Evolutionary conservation across 2,113 vertebrate species (phyloP), one percentile per base, ranked within the genome.

Genomic region (Cyprinodon tularosa): DNA sequence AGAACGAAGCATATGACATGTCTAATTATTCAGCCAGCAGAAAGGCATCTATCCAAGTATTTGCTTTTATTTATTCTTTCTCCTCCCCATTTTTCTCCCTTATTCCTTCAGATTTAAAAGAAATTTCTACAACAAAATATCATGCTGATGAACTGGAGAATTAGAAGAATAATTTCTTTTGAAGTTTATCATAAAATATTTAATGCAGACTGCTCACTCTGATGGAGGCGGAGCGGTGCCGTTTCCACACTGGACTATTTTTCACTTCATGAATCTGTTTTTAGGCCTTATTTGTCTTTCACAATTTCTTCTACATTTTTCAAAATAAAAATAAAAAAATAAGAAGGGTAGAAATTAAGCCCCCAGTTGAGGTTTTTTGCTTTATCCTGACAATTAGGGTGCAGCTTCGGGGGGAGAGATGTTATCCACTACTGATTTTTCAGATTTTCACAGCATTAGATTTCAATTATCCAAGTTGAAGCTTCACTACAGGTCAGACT

Each of bases 1-100:
- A 77, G 61, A 61, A 44, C 3, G 63, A 64, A 73, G 67, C 47
- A 40, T 71, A 60, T 63, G 74, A 64, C 68, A 63, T 12, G 45
- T 75, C 63, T 20, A 12, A 0, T n/a, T 61, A 42, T 71, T 85
- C 36, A 50, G 71, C 50, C 66, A 11, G 0, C 42, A 39, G 57
- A n/a, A 66, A 53, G 72, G 71, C 57, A 29, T 57, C 69, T 60
- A 9, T 62, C 48, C 40, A 61, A 37, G 0, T 45, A 4, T 53
- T 15, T 37, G 12, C 44, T 42, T 1, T 67, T 22, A 15, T 10
- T 14, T 62, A 42, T 64, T 29, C 62, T 62, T 17, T 53, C 12
- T 4, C 45, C 37, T 0, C 38, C 50, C 14, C 4, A 66, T 14
- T 12, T 29, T 29, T 4, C 44, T 42, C 44, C 44, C 44, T 11